Conservation (phyloP, 2,113 vertebrate genomes). For the Myanophis thanlyinensis region DNA sequence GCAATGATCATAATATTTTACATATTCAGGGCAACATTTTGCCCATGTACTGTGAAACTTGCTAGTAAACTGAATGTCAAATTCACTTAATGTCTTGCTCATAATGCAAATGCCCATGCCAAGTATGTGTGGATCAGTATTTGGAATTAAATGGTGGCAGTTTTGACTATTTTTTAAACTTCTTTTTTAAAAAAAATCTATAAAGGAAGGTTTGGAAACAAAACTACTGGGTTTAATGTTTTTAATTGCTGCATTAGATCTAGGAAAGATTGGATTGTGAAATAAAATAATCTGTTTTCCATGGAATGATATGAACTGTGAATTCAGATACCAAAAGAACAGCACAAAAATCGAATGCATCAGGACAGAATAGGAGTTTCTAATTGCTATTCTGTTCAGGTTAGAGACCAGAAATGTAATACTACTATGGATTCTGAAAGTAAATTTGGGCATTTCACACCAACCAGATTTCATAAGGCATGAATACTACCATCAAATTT, state of each 20-base stretch:
- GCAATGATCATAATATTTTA: slow-evolving; percentile 65
- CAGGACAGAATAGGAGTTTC: not conserved
- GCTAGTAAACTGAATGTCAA: slow-evolving; percentile 45
- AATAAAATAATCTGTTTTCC: not conserved
- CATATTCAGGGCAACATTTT: slow-evolving; percentile 59
- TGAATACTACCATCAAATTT: not conserved
- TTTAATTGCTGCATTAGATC: not conserved
- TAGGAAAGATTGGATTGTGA: not conserved
- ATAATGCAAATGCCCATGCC: slow-evolving; percentile 42
- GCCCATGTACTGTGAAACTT: slow-evolving; percentile 62
- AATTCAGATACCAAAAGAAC: not conserved
- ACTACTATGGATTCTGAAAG: not conserved
- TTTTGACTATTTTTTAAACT: slow-evolving; percentile 8
- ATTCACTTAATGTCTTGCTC: slow-evolving; percentile 59
- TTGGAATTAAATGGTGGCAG: slow-evolving; percentile 40
- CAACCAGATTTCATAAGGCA: not conserved
- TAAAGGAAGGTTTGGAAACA: not conserved
- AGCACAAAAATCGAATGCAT: not conserved
- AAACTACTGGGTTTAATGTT: not conserved
- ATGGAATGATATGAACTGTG: not conserved
- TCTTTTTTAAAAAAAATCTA: not conserved
- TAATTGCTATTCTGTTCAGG: not conserved
- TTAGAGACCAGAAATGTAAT: not conserved
- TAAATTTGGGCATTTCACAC: not conserved
- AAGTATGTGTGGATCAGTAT: slow-evolving; percentile 3